Evolutionary conservation across 2,888 invertebrate genomes (phyloP).

Genomic region (Drosophila fulvimacula): DNA sequence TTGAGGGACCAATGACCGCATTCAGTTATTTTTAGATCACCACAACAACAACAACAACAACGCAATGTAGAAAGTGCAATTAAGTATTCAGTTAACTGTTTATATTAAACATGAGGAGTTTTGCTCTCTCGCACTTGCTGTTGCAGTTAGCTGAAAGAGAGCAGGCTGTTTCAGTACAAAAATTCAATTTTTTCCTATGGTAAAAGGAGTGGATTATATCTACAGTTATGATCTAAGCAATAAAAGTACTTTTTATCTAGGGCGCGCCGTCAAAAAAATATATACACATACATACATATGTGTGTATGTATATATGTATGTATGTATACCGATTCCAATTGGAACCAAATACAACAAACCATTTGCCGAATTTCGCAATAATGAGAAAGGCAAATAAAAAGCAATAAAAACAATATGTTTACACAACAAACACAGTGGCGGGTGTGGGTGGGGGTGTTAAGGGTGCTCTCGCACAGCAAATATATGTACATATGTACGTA

Average conservation of each 20-base stretch:
- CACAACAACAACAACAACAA: conserved; percentile 40
- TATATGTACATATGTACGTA: too few species aligned
- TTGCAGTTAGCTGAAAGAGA: conserved; percentile 11
- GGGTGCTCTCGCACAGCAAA: conserved; percentile 33
- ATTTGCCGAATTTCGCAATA: conserved; percentile 46
- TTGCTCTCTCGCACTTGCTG: background rate
- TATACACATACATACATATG: too few species aligned
- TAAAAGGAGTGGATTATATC: background rate
- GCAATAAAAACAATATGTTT: conserved; percentile 58
- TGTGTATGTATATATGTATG: too few species aligned
- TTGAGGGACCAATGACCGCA: conserved; percentile 76
- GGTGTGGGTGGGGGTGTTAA: background rate
- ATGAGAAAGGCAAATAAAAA: conserved; percentile 46
- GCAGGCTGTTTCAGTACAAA: background rate
- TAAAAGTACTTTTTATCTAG: conserved; percentile 38
- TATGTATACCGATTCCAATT: conserved; percentile 38
- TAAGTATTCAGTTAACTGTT: conserved; percentile 56
- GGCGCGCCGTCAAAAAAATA: conserved; percentile 35
- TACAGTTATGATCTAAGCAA: conserved; percentile 26
- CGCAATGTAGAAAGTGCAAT: conserved; percentile 71
- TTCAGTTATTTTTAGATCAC: conserved; percentile 72
- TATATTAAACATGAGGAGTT: conserved; percentile 29
- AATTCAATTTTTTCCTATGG: background rate
- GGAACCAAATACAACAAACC: conserved; percentile 19
- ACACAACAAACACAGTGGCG: conserved; percentile 59